Evolutionary conservation across 2,888 invertebrate genomes (phyloP), one percentile per base, ranked within the genome.

Genomic region (Cerastis leucographa): DNA sequence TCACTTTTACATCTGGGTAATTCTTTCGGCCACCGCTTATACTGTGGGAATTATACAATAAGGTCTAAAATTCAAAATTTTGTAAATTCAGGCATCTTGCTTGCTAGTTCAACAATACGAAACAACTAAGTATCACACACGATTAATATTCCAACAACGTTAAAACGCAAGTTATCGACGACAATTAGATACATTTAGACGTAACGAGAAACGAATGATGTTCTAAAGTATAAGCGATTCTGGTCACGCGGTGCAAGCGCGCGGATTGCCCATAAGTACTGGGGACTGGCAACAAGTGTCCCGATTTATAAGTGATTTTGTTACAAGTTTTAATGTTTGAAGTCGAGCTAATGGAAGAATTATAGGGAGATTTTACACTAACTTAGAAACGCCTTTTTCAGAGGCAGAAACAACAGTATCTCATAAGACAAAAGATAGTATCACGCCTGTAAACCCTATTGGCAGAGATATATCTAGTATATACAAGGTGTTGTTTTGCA

Each of bases 131-230:
- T 61, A 25, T 22, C 35, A 72, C 49, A 72, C n/a, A 12, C 17
- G 46, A 17, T 72, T 71, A n/a, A 59, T 35, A 76, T 83, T 76
- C 71, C 11, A n/a, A 51, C 17, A 66, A 49, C 71, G 71, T 70
- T 70, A 70, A 62, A 44, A 61, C 70, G 22, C 69, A 81, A 81
- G 72, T 76, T 81, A 85, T 81, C 6, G 56, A 35, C 40, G 69
- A 71, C 65, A 74, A 82, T 72, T 74, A 85, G 44, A 76, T 59
- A 81, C 62, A 74, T 74, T 82, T 83, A 73, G 83, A 78, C 61
- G 65, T 72, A 83, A 76, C 74, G 61, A 77, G 72, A 44, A 65
- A 75, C 56, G 40, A 79, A 84, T 84, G 87, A 77, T 74, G 80
- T 80, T 80, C 42, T 67, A 64, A 65, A 67, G 40, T 54, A n/a